Conservation (phyloP, 2,797 vertebrate species). For the Tenualosa ilisha region DNA sequence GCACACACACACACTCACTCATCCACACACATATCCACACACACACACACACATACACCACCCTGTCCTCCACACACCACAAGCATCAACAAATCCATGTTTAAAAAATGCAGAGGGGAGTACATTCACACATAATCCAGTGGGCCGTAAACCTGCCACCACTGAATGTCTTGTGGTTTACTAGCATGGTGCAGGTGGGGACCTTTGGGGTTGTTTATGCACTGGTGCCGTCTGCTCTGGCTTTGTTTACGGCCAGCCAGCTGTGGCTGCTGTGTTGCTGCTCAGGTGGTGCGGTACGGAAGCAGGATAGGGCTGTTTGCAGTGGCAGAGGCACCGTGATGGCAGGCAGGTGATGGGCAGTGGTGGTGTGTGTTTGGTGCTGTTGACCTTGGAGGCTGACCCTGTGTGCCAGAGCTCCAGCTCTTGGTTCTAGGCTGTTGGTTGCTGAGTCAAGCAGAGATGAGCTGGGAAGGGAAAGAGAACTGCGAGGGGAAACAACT, state of each 20-base stretch:
- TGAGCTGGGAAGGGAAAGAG: background rate
- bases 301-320: background rate
- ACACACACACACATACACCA: background rate
- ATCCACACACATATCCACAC: background rate
- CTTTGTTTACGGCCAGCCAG: background rate
- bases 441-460: background rate
- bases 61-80: background rate
- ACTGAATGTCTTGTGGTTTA: conserved; percentile 4
- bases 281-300: background rate
- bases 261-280: background rate
- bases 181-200: background rate
- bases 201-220: conserved; percentile 1
- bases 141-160: background rate
- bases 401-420: conserved; percentile 10
- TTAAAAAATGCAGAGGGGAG: background rate
- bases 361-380: background rate
- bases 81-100: background rate
- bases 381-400: conserved; percentile 36
- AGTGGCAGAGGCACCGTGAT: background rate
- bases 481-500: background rate
- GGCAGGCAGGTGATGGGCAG: background rate
- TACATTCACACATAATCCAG: background rate
- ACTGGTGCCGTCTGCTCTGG: background rate
- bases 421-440: background rate
- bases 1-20: conserved; percentile 2